Percentiles rank a stretch among this genome's conserved stretches.
phyloP scores from a whole-genome alignment of 2,113 vertebrate genomes.

The Gila orcuttii region DNA sequence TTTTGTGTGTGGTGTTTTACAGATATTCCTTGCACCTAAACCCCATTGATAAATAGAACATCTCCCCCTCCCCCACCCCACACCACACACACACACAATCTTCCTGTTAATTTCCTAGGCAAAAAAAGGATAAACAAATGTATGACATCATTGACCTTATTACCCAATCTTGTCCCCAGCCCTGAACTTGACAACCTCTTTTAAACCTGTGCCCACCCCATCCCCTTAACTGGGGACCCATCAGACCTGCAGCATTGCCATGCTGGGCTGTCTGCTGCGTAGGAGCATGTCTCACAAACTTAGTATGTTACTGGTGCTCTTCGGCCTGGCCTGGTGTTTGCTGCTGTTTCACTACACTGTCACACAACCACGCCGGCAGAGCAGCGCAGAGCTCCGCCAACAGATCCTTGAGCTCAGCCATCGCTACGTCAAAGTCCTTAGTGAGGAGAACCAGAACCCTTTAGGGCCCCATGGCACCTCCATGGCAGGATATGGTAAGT shows the following conservation, averaged over 20 bases:
- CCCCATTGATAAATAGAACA: neutral
- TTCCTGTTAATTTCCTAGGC: neutral
- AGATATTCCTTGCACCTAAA: neutral
- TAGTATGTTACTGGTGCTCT: slow-evolving; percentile 88
- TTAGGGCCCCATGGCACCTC: slow-evolving; percentile 84
- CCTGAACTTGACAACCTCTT: neutral
- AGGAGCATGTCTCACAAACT: slow-evolving; percentile 97
- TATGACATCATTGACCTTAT: neutral
- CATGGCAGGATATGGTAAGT: slow-evolving; percentile 94
- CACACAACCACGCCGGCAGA: slow-evolving; percentile 90
- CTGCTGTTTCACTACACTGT: slow-evolving; percentile 93
- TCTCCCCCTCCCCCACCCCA: neutral
- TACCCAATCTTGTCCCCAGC: neutral
- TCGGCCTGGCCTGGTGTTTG: slow-evolving; percentile 93
- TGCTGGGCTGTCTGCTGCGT: slow-evolving; percentile 87
- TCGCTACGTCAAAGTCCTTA: slow-evolving; percentile 93
- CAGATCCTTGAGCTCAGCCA: slow-evolving; percentile 95
- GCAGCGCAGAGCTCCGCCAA: slow-evolving; percentile 89
- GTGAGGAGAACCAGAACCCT: slow-evolving; percentile 90
- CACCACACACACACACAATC: neutral
- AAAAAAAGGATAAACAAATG: neutral
- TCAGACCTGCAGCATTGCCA: slow-evolving; percentile 57
- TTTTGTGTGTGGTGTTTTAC: slow-evolving; percentile 13
- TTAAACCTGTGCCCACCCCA: neutral
- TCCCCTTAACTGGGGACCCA: slow-evolving; percentile 3